Conservation (phyloP, 2,113 vertebrate genomes). For the Sisor rabdophorus region DNA sequence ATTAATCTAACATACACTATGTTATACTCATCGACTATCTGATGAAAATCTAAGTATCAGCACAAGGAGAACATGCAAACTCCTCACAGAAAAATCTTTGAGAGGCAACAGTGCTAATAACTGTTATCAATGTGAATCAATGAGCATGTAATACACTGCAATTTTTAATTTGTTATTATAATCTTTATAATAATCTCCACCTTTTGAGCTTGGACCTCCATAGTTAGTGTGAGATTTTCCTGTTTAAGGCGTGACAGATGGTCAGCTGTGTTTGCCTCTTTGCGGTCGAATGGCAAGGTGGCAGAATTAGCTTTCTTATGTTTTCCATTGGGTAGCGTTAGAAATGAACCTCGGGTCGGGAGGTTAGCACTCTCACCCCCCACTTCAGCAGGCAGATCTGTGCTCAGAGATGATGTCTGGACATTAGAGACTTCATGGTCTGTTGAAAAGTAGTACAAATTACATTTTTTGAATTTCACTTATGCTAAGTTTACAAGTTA, state of each 20-base stretch:
- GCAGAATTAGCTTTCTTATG: conserved; percentile 63
- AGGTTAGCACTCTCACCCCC: conserved; percentile 6
- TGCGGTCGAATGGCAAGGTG: conserved; percentile 59
- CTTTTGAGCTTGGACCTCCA: conserved; percentile 89
- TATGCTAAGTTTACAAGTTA: too few species aligned
- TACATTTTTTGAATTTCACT: too few species aligned
- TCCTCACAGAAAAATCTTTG: too few species aligned
- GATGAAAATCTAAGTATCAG: too few species aligned
- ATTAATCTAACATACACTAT: too few species aligned
- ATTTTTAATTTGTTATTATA: not conserved
- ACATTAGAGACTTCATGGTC: not conserved
- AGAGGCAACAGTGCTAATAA: too few species aligned
- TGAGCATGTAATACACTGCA: not conserved
- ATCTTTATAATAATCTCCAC: conserved; percentile 58
- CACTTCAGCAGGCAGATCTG: conserved; percentile 19
- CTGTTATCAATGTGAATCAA: too few species aligned
- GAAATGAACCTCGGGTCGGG: not conserved
- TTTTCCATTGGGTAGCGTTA: conserved; percentile 43
- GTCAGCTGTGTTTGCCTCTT: conserved; percentile 61
- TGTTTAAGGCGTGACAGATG: conserved; percentile 69
- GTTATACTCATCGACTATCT: too few species aligned
- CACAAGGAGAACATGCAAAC: too few species aligned
- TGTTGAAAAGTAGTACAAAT: not conserved
- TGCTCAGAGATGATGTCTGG: not conserved
- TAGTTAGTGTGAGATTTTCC: conserved; percentile 73